Percentiles rank a stretch among this genome's conserved stretches.
phyloP scores from a whole-genome alignment of 2,113 vertebrate species.

The Toxotes jaculatrix region DNA sequence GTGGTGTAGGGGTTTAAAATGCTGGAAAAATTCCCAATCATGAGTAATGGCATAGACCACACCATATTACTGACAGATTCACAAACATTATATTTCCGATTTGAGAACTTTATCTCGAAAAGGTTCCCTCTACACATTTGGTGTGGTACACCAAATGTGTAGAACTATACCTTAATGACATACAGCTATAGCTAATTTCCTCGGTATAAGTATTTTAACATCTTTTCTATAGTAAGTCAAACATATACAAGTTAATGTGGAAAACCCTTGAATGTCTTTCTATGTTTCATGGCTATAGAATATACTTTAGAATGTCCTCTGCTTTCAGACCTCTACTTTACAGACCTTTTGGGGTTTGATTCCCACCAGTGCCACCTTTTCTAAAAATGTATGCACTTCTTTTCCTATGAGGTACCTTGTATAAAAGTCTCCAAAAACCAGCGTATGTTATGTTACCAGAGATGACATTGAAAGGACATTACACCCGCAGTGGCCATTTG shows the following conservation, averaged over 20 bases:
- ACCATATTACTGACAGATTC: constrained; percentile 35
- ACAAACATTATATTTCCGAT: neutral
- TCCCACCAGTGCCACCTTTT: constrained; percentile 34
- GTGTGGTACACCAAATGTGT: too few species aligned
- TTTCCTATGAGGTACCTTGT: constrained; percentile 35
- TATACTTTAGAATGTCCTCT: constrained; percentile 1
- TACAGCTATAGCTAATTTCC: too few species aligned
- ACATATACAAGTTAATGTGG: neutral
- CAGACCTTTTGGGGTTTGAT: constrained; percentile 32
- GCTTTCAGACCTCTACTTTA: neutral
- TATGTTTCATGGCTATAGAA: neutral
- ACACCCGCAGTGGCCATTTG: constrained; percentile 47
- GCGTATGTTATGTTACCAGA: constrained; percentile 20
- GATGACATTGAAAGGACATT: constrained; percentile 70
- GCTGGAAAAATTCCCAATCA: constrained; percentile 35
- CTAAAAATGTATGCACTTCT: constrained; percentile 30
- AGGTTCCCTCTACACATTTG: too few species aligned
- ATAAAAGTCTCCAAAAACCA: constrained; percentile 26
- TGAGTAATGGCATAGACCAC: constrained; percentile 31
- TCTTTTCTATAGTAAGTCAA: neutral
- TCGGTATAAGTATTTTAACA: neutral
- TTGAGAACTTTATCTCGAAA: neutral
- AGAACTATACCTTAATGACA: neutral
- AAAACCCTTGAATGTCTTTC: neutral
- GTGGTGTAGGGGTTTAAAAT: constrained; percentile 35